These are phyloP conservation scores for Echiichthys vipera DNA, from an alignment of 2,797 vertebrate genomes.

Conservation along the genomic window DNA sequence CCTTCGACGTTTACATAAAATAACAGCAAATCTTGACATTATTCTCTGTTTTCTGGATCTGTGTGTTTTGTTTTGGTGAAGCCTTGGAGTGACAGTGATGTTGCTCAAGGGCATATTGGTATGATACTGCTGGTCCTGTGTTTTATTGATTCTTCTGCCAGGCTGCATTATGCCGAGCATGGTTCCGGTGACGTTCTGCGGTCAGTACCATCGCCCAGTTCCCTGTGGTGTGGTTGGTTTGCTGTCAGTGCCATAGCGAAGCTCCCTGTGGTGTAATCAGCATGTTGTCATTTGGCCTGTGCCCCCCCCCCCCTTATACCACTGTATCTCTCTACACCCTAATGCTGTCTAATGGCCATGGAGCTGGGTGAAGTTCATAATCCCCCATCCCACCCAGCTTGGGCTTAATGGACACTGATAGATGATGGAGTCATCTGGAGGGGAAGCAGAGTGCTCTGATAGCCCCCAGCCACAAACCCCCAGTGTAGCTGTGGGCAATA, in stretches of 20 bases:
- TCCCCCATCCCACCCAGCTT: constrained; percentile 70
- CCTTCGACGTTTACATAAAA: background rate
- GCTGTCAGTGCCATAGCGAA: constrained; percentile 66
- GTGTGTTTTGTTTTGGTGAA: constrained; percentile 20
- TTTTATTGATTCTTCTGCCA: constrained; percentile 84
- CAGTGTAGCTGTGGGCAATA: constrained; percentile 68
- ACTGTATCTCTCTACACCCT: constrained; percentile 58
- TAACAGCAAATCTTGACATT: background rate
- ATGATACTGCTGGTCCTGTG: constrained; percentile 37
- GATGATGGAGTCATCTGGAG: constrained; percentile 78
- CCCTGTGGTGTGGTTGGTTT: constrained; percentile 73
- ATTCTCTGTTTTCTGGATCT: background rate
- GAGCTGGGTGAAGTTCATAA: constrained; percentile 64
- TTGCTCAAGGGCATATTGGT: constrained; percentile 21
- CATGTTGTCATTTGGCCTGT: constrained; percentile 57
- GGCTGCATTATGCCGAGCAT: constrained; percentile 77
- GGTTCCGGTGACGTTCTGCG: constrained; percentile 81
- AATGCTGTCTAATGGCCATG: constrained; percentile 72
- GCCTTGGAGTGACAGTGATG: background rate
- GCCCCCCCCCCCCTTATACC: constrained; percentile 29
- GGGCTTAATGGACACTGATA: constrained; percentile 80
- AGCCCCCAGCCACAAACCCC: constrained; percentile 68
- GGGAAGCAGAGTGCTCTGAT: constrained; percentile 76
- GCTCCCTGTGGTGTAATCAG: constrained; percentile 76
- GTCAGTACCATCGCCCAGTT: constrained; percentile 79